Evolutionary conservation across 1,140 invertebrate species (phyloP).

Genomic region (Saxidomus purpurata): DNA sequence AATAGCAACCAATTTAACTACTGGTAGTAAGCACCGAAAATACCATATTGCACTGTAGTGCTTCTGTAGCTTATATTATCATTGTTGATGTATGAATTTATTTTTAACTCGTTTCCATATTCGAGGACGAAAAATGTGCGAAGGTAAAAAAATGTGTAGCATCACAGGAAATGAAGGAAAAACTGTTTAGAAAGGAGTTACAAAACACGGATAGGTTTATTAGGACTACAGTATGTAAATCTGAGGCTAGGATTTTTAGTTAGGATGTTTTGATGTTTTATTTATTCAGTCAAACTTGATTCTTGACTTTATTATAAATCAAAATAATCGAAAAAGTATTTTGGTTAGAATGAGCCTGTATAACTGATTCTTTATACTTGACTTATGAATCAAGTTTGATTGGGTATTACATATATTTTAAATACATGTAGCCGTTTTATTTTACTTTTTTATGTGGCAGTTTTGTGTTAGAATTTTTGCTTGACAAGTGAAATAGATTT

Average conservation of each 20-base stretch:
- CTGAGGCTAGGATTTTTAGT: neutral
- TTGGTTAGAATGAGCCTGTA: too few species aligned
- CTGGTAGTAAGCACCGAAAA: too few species aligned
- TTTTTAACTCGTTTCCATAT: slow-evolving; percentile 1
- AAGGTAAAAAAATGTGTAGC: neutral
- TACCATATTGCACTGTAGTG: too few species aligned
- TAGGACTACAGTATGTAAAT: neutral
- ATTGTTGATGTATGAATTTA: neutral
- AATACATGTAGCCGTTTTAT: neutral
- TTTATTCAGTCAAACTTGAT: slow-evolving; percentile 4
- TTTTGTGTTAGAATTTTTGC: too few species aligned
- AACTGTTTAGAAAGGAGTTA: slow-evolving; percentile 5
- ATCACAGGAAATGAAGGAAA: slow-evolving; percentile 19
- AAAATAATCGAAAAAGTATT: too few species aligned
- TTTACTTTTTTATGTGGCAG: too few species aligned
- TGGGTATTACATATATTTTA: neutral
- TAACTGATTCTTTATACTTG: too few species aligned
- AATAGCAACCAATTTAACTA: too few species aligned
- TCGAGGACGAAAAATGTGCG: slow-evolving; percentile 11
- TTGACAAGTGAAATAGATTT: too few species aligned
- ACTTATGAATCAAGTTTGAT: neutral
- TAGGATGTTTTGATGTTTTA: neutral
- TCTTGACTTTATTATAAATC: too few species aligned
- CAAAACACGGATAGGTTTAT: slow-evolving; percentile 12
- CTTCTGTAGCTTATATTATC: too few species aligned